Evolutionary conservation across 2,888 invertebrate species (phyloP).

Genomic region (Coremacera marginata): DNA sequence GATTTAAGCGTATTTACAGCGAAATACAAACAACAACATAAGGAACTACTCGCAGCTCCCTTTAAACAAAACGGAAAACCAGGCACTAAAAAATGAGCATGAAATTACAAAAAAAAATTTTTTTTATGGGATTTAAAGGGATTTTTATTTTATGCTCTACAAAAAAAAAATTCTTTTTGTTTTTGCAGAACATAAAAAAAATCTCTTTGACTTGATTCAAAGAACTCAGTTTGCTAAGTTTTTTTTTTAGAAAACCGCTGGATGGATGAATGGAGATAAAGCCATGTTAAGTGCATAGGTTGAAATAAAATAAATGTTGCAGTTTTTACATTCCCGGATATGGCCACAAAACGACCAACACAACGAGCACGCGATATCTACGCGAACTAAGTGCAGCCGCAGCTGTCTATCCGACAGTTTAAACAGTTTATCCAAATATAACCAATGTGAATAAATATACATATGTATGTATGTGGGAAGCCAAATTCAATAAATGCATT

Average conservation of each 20-base stretch:
- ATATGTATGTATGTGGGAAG: neutral
- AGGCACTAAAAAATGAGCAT: neutral
- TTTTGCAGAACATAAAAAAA: neutral
- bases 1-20: neutral
- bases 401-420: slow-evolving; percentile 8
- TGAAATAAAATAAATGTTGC: slow-evolving; percentile 2
- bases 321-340: neutral
- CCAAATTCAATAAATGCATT: too few relatives aligned
- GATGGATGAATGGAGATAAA: neutral
- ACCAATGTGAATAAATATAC: slow-evolving; percentile 16
- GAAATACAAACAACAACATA: too few relatives aligned
- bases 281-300: slow-evolving; percentile 28
- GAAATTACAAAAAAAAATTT: neutral
- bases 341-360: neutral
- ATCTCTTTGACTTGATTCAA: neutral
- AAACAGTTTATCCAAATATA: slow-evolving; percentile 30
- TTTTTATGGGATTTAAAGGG: too few relatives aligned
- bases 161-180: too few relatives aligned
- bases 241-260: neutral
- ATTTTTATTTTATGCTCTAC: too few relatives aligned
- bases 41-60: neutral
- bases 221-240: neutral
- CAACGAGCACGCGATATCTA: neutral
- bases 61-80: neutral
- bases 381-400: neutral